Percentiles rank a stretch among this genome's conserved stretches.
Evolutionary conservation across 2,113 vertebrate genomes (phyloP).

Genomic region (Pteronura brasiliensis): DNA sequence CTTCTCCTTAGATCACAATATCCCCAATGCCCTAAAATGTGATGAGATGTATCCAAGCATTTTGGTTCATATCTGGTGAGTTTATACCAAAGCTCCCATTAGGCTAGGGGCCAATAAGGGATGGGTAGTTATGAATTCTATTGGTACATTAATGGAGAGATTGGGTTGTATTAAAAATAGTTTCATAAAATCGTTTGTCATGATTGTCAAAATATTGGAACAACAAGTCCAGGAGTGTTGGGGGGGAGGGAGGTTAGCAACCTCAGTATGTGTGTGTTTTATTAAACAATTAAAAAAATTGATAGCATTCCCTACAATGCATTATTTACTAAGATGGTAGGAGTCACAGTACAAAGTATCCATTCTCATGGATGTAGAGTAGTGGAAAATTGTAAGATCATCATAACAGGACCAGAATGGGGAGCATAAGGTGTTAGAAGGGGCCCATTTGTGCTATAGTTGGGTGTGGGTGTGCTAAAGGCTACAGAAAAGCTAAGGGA

Average conservation of each 20-base stretch:
- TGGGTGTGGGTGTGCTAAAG: background rate
- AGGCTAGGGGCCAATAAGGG: background rate
- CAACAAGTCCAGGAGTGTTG: background rate
- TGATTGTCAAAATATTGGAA: background rate
- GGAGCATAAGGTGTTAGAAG: background rate
- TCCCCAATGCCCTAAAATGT: background rate
- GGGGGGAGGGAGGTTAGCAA: background rate
- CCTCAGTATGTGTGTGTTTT: background rate
- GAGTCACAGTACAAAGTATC: background rate
- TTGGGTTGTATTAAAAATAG: background rate
- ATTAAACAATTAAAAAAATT: background rate
- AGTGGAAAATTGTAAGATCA: background rate
- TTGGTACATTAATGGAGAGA: background rate
- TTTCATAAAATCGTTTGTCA: background rate
- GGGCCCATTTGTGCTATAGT: no score
- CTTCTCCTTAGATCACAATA: background rate
- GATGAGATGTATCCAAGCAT: background rate
- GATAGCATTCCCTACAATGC: background rate
- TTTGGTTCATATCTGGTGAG: background rate
- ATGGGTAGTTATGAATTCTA: background rate
- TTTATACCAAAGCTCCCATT: background rate
- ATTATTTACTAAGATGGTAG: background rate
- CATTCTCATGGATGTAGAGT: background rate
- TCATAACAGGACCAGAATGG: background rate
- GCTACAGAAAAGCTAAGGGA: background rate